Evolutionary conservation across 2,113 vertebrate genomes (phyloP), one percentile per base, ranked within the genome.

Genomic region (Bos indicus): DNA sequence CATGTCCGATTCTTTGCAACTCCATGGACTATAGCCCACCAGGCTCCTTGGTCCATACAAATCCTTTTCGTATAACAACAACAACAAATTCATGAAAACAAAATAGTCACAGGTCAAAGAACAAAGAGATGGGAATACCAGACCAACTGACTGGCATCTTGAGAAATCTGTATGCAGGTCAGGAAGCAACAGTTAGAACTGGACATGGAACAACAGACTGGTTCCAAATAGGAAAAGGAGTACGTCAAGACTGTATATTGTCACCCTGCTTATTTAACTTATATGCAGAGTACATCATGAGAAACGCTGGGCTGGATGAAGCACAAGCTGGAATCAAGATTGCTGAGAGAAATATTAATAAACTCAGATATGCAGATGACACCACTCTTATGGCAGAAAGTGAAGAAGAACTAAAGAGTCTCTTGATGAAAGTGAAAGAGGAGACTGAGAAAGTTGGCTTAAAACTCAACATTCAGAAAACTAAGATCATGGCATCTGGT

Each of bases 331-430:
- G 8, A 36, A 67, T 67, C 64, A 67, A 67, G 64, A 5, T 5
- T 36, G 33, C 8, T 0, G 0, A 8, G 33, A 67, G 33, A 67
- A 67, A 36, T 67, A 36, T 21, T 0, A 36, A 36, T 36, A 21
- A 67, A 2, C n/a, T 71, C 64, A 71, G 17, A 71, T 71, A 71
- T 21, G 17, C 17, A 36, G 64, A 71, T 36, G n/a, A 71, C 8
- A 21, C 4, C 64, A 71, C n/a, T 0, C 17, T 71, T 71, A 71
- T 36, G 64, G 17, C n/a, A 71, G 33, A 36, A 67, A 67, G 2
- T 36, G 17, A 67, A 36, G 30, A 64, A n/a, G 64, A 36, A 71
- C n/a, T 11, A 36, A 71, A 71, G 4, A 67, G 64, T n/a, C 64
- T 36, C 64, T 2, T 10, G 8, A 36, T 67, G 17, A 11, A 67